Conservation (phyloP, 2,888 invertebrate genomes). For the Spisula solida region DNA sequence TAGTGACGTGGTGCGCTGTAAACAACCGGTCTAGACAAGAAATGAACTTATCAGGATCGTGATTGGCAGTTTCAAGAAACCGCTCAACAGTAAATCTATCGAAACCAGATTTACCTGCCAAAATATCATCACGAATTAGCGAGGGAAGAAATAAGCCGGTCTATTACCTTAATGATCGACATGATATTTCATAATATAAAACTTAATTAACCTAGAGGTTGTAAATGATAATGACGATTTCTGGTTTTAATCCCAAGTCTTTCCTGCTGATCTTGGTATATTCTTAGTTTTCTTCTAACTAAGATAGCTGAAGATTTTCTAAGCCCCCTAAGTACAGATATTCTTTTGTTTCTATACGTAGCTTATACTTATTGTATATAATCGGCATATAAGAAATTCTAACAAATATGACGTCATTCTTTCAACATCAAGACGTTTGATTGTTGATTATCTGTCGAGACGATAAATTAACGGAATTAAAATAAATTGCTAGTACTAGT, state of each 20-base stretch:
- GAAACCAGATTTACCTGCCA: constrained; percentile 30
- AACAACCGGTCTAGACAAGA: constrained; percentile 45
- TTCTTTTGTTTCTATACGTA: too few relatives aligned
- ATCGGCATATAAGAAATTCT: too few relatives aligned
- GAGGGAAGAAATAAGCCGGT: constrained; percentile 30
- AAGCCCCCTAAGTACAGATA: neutral
- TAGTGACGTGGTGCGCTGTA: constrained; percentile 31
- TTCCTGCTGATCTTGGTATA: neutral
- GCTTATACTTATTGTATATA: too few relatives aligned
- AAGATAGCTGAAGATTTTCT: neutral
- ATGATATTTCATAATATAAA: constrained; percentile 37
- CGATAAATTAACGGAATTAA: too few relatives aligned
- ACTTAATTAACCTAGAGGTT: constrained; percentile 8
- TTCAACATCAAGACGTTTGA: too few relatives aligned
- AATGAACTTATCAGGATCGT: constrained; percentile 39
- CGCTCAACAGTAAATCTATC: constrained; percentile 44
- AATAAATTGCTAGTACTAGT: too few relatives aligned
- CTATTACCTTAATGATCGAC: constrained; percentile 28
- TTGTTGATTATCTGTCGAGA: too few relatives aligned
- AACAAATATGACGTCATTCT: too few relatives aligned
- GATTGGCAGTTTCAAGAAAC: constrained; percentile 40
- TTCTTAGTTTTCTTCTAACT: neutral
- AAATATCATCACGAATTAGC: constrained; percentile 41
- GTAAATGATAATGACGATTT: neutral
- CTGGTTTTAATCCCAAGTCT: neutral